Evolutionary conservation across 2,797 vertebrate species (phyloP).

Genomic region (Chloroceryle inda): DNA sequence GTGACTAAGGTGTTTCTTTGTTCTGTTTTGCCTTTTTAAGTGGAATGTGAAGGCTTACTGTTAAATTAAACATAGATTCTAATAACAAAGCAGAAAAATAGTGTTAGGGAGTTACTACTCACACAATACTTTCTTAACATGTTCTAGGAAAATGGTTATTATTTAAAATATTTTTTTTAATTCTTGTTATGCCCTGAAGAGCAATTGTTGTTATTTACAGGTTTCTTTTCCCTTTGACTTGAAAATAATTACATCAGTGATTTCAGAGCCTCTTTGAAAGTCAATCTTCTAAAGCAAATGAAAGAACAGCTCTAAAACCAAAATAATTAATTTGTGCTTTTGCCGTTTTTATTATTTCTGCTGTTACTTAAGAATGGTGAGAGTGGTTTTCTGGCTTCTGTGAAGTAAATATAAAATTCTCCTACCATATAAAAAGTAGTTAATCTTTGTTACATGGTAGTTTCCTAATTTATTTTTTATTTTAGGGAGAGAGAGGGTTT

Average conservation of each 20-base stretch:
- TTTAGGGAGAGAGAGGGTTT: not conserved
- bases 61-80: not conserved
- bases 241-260: conserved; percentile 31
- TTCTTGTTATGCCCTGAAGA: not conserved
- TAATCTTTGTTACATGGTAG: not conserved
- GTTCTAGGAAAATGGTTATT: not conserved
- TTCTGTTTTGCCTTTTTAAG: not conserved
- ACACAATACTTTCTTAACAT: not conserved
- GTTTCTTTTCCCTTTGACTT: conserved; percentile 39
- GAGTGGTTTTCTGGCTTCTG: conserved; percentile 20
- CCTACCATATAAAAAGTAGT: conserved; percentile 17
- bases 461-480: not conserved
- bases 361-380: conserved; percentile 69
- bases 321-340: conserved; percentile 26
- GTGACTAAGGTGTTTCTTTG: not conserved
- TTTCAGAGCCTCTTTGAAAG: conserved; percentile 66
- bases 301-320: conserved; percentile 39
- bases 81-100: not conserved
- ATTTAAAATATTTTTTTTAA: not conserved
- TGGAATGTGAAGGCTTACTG: not conserved
- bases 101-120: not conserved
- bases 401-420: conserved; percentile 6
- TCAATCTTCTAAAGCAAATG: conserved; percentile 43
- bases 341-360: conserved; percentile 60
- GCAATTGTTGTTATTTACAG: conserved; percentile 31